Evolutionary conservation across 2,113 vertebrate species (phyloP).

Genomic region (Rhea americana): DNA sequence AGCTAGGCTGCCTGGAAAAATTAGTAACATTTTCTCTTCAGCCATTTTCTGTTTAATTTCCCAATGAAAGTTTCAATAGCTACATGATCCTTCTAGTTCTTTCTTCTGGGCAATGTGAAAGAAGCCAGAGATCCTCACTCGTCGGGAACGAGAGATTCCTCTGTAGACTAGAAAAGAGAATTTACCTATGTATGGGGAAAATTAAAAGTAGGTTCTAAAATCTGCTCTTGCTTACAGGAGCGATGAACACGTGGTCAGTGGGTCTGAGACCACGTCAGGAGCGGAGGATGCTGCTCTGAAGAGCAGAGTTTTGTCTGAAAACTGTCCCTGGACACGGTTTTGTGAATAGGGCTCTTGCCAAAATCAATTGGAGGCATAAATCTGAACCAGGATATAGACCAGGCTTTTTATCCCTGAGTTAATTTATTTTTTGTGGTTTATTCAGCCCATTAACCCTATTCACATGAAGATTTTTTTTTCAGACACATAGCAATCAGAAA

Average conservation of each 20-base stretch:
- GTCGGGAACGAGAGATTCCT: neutral
- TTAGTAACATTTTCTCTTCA: neutral
- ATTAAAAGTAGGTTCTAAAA: neutral
- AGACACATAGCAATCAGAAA: neutral
- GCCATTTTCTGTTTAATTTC: neutral
- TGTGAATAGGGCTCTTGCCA: neutral
- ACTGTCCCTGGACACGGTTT: neutral
- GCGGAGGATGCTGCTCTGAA: neutral
- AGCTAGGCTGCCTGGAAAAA: neutral
- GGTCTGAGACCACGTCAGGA: neutral
- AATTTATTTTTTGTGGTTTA: slow-evolving; percentile 47
- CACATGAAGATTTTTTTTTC: neutral
- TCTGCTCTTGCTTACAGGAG: fast-evolving
- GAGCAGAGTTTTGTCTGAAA: neutral
- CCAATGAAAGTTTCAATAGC: neutral
- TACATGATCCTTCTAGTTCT: neutral
- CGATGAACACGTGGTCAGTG: neutral
- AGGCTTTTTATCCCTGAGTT: slow-evolving; percentile 36
- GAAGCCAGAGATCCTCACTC: neutral
- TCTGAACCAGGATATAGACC: neutral
- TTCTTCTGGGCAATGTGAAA: neutral
- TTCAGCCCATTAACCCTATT: neutral
- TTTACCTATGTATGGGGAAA: neutral
- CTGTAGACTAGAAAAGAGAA: neutral
- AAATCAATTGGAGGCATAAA: neutral